A percentile compares a stretch with the other conserved stretches of the same genome.
Evolutionary conservation across 2,888 invertebrate genomes (phyloP).

Genomic region (Mycalesis mineus): DNA sequence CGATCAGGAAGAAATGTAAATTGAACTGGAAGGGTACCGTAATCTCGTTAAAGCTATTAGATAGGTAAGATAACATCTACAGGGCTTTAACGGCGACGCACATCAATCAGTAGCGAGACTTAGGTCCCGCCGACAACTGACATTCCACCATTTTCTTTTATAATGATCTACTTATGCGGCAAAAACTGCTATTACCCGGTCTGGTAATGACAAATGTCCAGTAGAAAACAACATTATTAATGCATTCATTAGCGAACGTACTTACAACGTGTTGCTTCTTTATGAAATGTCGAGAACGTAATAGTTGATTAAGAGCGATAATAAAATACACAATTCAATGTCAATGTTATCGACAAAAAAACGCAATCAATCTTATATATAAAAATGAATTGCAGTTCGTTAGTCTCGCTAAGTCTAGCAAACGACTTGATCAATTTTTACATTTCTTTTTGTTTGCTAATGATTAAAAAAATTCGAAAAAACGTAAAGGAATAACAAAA

Average conservation of each 20-base stretch:
- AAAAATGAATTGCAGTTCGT: too few species aligned
- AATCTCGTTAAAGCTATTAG: conserved; percentile 67
- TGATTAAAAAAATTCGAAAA: too few species aligned
- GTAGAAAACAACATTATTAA: conserved; percentile 31
- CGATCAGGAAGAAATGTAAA: conserved; percentile 52
- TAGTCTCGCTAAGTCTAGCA: too few species aligned
- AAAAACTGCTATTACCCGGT: conserved; percentile 29
- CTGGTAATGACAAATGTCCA: conserved; percentile 30
- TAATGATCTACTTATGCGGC: conserved; percentile 37
- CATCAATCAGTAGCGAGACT: conserved; percentile 63
- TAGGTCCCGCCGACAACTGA: conserved; percentile 36
- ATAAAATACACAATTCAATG: conserved; percentile 17
- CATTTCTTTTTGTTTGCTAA: too few species aligned
- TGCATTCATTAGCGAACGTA: conserved; percentile 24
- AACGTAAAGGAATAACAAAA: too few species aligned
- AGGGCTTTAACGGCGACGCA: conserved; percentile 54
- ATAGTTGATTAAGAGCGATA: conserved; percentile 16
- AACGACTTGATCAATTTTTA: too few species aligned
- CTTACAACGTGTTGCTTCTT: conserved; percentile 9
- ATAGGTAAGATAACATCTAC: conserved; percentile 58
- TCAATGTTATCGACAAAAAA: conserved; percentile 15
- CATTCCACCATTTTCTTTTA: conserved; percentile 45
- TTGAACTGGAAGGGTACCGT: conserved; percentile 53
- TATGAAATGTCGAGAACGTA: conserved; percentile 13
- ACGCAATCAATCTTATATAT: not conserved